A percentile compares a stretch with the other conserved stretches of the same genome.
These are phyloP conservation scores for Embiotoca jacksoni DNA, from an alignment of 2,113 vertebrate genomes.

Conservation along the genomic window DNA sequence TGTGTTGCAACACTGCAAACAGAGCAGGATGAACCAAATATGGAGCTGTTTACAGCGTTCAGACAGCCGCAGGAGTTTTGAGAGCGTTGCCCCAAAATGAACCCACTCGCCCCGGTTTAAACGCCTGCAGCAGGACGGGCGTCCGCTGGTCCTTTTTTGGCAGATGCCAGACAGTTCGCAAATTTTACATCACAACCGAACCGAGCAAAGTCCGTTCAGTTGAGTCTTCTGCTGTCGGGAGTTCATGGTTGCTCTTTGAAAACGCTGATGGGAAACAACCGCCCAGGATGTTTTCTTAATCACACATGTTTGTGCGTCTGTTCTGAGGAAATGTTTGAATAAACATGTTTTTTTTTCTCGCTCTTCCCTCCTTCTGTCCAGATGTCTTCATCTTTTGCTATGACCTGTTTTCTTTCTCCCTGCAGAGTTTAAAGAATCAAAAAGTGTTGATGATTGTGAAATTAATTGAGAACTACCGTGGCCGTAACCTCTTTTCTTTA, in stretches of 20 bases:
- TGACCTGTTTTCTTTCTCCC: background rate
- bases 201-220: too few relatives aligned
- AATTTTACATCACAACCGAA: too few relatives aligned
- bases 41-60: constrained; percentile 21
- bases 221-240: too few relatives aligned
- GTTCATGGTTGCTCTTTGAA: background rate
- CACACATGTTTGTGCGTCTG: constrained; percentile 18
- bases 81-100: background rate
- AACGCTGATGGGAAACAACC: background rate
- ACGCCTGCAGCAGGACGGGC: background rate
- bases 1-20: constrained; percentile 42
- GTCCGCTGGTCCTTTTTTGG: too few relatives aligned
- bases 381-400: background rate
- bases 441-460: background rate
- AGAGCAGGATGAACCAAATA: constrained; percentile 51
- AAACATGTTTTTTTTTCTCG: background rate
- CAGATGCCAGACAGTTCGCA: too few relatives aligned
- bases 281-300: constrained; percentile 39
- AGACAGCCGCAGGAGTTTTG: too few relatives aligned
- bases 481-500: too few relatives aligned
- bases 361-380: background rate
- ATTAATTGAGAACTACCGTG: too few relatives aligned
- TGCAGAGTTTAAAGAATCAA: background rate
- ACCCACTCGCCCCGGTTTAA: background rate
- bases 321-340: constrained; percentile 8